Evolutionary conservation across 2,888 invertebrate genomes (phyloP), one percentile per base, ranked within the genome.

Genomic region (Trichopria drosophilae): DNA sequence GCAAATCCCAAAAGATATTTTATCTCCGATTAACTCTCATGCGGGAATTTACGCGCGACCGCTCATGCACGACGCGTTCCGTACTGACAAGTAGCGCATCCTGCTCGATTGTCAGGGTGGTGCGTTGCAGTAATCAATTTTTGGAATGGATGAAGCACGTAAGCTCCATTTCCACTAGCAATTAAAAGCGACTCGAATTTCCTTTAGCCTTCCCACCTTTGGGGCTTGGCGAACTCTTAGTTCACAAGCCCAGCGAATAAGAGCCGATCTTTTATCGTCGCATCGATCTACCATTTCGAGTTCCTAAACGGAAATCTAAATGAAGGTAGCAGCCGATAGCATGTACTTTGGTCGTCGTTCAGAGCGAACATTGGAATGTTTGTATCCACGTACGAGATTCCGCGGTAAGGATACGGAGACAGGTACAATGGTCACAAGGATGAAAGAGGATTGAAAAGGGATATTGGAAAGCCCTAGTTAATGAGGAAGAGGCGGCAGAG

Each of bases 231-330:
- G n/a, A n/a, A n/a, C n/a, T n/a, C 58, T 59, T 62, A 56, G 55
- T n/a, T n/a, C n/a, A n/a, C n/a, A n/a, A n/a, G n/a, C n/a, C n/a
- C n/a, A n/a, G n/a, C n/a, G n/a, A n/a, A n/a, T n/a, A 61, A 59
- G 51, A 55, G 56, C 35, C 51, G 58, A 61, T 61, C 59, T 59
- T 63, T 68, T 60, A 53, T 53, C 57, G 42, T 43, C 49, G 63
- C 59, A 54, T 62, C 55, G 58, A 57, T 65, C 63, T 60, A 22
- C 23, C 29, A n/a, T 51, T 44, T 59, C 44, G 55, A 53, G 43
- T 43, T 48, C 48, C 53, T 63, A 68, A 67, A 71, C 67, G 65
- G 67, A 69, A 69, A 68, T 58, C 65, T 58, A 66, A 68, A 71
- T 71, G 65, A 69, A 65, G 62, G 63, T 41, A 34, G 40, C 47